These are phyloP conservation scores for Amaurobius ferox DNA, from an alignment of 2,888 invertebrate genomes.

Conservation along the genomic window DNA sequence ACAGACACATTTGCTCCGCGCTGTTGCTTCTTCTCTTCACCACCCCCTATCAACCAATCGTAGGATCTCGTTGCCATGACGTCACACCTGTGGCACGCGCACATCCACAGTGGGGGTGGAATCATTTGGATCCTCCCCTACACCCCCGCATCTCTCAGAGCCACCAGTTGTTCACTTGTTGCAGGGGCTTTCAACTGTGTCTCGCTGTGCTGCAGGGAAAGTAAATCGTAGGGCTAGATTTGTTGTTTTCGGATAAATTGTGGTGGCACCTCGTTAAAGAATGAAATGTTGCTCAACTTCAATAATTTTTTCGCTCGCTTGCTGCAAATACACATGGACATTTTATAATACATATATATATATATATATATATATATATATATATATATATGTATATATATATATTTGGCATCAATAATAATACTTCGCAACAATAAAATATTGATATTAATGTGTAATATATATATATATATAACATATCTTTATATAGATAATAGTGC, in stretches of 20 bases:
- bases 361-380: no score
- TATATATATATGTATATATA: no score
- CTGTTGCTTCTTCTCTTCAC: conserved; percentile 8
- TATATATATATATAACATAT: no score
- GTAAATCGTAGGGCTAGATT: conserved; percentile 8
- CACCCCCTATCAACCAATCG: conserved; percentile 1
- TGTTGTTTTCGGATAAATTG: conserved; percentile 1
- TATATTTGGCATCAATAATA: no score
- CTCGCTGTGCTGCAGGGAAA: conserved; percentile 7
- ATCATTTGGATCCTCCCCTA: conserved; percentile 2
- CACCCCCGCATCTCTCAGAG: neutral
- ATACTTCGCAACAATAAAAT: no score
- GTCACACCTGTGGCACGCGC: conserved; percentile 18
- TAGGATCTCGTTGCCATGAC: conserved; percentile 6
- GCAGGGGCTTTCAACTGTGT: conserved; percentile 14
- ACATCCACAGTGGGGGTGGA: conserved; percentile 7
- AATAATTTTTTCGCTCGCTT: no score
- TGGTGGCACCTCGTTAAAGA: no score
- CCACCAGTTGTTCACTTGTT: conserved; percentile 12
- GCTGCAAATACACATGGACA: no score
- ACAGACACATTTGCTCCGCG: conserved; percentile 9
- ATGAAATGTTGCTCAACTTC: no score
- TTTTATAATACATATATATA: no score
- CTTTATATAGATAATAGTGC: no score
- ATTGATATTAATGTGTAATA: no score